Conservation (phyloP, 2,888 invertebrate species). For the Onthophagus sagittarius region DNA sequence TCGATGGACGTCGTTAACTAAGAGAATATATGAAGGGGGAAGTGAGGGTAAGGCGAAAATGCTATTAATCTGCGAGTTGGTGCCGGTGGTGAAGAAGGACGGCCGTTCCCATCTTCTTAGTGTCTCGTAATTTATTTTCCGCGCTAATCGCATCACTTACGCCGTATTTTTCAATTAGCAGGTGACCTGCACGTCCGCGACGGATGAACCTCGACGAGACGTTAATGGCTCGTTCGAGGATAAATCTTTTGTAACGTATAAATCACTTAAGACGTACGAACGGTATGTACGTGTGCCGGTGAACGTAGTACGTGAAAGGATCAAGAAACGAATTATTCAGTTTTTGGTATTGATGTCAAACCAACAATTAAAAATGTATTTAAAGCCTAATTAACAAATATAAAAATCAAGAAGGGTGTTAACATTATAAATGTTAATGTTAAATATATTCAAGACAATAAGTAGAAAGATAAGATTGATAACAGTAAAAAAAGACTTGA, state of each 20-base stretch:
- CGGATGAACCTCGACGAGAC: slow-evolving; percentile 17
- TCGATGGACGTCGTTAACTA: neutral
- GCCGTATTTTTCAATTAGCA: slow-evolving; percentile 37
- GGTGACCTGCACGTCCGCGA: slow-evolving; percentile 33
- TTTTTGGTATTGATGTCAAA: neutral
- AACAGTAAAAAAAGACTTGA: too few species aligned
- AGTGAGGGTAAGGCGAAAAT: neutral
- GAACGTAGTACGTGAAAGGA: neutral
- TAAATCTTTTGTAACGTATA: slow-evolving; percentile 21
- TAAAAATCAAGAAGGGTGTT: too few species aligned
- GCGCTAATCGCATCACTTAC: slow-evolving; percentile 37
- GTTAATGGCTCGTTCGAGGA: slow-evolving; percentile 24
- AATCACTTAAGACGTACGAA: slow-evolving; percentile 23
- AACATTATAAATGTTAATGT: too few species aligned
- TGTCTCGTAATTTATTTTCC: slow-evolving; percentile 35
- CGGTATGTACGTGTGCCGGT: neutral
- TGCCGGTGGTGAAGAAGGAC: slow-evolving; percentile 16
- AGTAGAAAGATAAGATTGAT: too few species aligned
- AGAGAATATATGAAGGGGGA: too few species aligned
- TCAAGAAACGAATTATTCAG: neutral
- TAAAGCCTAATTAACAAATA: too few species aligned
- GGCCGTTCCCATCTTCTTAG: slow-evolving; percentile 30
- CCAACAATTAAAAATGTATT: too few species aligned
- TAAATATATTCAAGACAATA: too few species aligned
- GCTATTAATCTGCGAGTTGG: slow-evolving; percentile 21